Base-by-base conservation (phyloP, 2,797 vertebrate species). In the Rhodeus uyekii region DNA sequence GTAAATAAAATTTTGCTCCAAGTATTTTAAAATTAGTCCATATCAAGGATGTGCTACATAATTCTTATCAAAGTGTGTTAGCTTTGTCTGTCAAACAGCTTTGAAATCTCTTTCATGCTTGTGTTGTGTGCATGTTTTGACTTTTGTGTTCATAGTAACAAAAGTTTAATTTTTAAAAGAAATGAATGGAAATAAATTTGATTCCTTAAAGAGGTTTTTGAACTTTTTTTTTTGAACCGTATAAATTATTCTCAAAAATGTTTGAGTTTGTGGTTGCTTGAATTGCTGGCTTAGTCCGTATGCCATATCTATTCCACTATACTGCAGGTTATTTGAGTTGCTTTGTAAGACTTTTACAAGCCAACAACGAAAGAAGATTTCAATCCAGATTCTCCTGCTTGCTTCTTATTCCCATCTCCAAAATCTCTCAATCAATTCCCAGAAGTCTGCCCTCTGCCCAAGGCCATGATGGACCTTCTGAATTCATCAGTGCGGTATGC, bases 391-490 rank as follows among this genome's bases (percentile, higher is more conserved):
- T 78, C 24, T 75, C 53, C 69, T 36, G 29, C 64, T 80, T 55
- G 36, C 46, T 80, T 76, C 76, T 85, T 72, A 61, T 85, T 81
- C 65, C 27, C 29, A 27, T 61, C 63, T 68, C 50, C 27, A 24
- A 73, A 82, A 78, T 75, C 64, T 87, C 69, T 76, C 76, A 74
- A 87, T 84, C 32, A 27, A 73, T 82, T 89, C 27, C 44, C 19
- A 82, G 76, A 76, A 82, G 77, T 72, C 68, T 77, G n/a, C 76
- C 77, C 72, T 72, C 80, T 64, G 48, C 61, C 77, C 39, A 69
- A 61, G 81, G 61, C 39, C 39, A 78, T 27, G 71, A 75, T 58
- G 69, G 68, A 81, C 81, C 63, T 73, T 64, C 78, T 58, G 53
- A 76, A 53, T 78, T 80, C 78, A 42, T 86, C 82, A 79, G 76